Evolutionary conservation across 2,888 invertebrate genomes (phyloP), one percentile per base, ranked within the genome.

Genomic region (Tiliacea aurago): DNA sequence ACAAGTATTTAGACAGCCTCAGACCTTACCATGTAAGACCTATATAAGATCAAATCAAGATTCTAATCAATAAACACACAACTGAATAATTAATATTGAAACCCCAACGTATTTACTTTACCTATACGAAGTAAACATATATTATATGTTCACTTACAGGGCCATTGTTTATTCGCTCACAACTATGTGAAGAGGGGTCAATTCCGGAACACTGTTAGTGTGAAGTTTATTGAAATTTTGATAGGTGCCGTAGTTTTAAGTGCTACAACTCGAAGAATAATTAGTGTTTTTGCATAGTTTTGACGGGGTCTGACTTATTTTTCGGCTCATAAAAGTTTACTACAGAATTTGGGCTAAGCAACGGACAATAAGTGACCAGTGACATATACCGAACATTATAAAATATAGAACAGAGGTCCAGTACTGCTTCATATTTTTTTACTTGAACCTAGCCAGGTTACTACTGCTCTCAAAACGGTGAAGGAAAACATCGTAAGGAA

Each of bases 101-200:
- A 64, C 75, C 78, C 11, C n/a, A 72, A 43, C 53, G 61, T 78
- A 81, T 87, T 86, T 84, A 79, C 83, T 73, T 76, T 67, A 65
- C 65, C 69, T 78, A 63, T 72, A 53, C 62, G n/a, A 61, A 23
- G 74, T 83, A 72, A 84, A 80, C 86, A 80, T 78, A 80, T 78
- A 85, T 85, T 81, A 85, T 81, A 73, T 85, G 87, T 90, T 87
- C 85, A 81, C 80, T 85, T 76, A 84, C 70, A 13, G 81, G 76
- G 81, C 72, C 81, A 80, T 68, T 84, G 83, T 70, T 83, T 58
- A 73, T 59, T 73, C 13, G 18, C 58, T 15, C n/a, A 41, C 5
- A 43, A 49, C n/a, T 43, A 51, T n/a, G 6, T 41, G 47, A 10
- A 41, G 15, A 20, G n/a, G 43, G 58, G 58, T 58, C 41, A 41